Conservation (phyloP, 2,113 vertebrate genomes). For the Hystrix cristata region DNA sequence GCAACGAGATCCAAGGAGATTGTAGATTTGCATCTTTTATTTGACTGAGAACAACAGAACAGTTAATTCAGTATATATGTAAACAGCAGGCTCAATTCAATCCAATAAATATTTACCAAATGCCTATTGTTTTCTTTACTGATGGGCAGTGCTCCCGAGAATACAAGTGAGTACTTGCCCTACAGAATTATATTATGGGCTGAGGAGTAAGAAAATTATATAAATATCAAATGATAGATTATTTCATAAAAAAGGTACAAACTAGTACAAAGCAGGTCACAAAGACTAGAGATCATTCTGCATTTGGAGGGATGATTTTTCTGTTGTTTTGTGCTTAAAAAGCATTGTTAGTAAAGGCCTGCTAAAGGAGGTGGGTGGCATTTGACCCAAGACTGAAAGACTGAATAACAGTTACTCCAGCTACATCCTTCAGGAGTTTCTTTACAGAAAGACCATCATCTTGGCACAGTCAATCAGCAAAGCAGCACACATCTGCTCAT, state of each 20-base stretch:
- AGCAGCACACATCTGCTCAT: not conserved
- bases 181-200: not conserved
- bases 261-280: not conserved
- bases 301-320: not conserved
- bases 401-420: not conserved
- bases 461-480: not conserved
- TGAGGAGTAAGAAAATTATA: not conserved
- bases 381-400: not conserved
- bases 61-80: conserved; percentile 2
- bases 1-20: not conserved
- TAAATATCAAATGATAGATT: not conserved
- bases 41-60: not conserved
- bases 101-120: conserved; percentile 57
- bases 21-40: not conserved
- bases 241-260: not conserved
- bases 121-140: not conserved
- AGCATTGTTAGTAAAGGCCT: not conserved
- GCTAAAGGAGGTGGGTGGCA: not conserved
- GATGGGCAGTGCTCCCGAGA: conserved; percentile 15
- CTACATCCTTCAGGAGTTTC: not conserved
- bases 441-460: not conserved
- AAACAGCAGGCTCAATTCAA: conserved; percentile 1
- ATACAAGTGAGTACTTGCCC: not conserved
- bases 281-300: not conserved
- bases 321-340: not conserved